Evolutionary conservation across 2,113 vertebrate genomes (phyloP).

Genomic region (Malaclemys terrapin): DNA sequence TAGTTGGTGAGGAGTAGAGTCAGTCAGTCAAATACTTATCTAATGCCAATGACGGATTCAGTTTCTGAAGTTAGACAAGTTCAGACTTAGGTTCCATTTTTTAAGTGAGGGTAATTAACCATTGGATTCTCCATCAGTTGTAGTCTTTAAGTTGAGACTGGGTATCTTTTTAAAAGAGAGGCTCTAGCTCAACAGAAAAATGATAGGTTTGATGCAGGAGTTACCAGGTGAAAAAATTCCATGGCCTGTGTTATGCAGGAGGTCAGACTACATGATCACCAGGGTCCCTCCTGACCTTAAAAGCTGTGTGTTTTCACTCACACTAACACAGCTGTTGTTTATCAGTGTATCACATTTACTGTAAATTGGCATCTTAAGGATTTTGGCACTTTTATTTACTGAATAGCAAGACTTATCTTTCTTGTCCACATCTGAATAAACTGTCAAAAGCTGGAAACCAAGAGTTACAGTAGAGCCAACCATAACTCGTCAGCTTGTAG

Average conservation of each 20-base stretch:
- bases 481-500: neutral
- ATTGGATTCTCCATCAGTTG: neutral
- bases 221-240: neutral
- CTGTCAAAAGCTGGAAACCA: neutral
- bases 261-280: constrained; percentile 34
- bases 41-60: fast-evolving
- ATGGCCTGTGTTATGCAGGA: neutral
- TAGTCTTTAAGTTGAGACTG: neutral
- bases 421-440: constrained; percentile 12
- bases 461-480: fast-evolving
- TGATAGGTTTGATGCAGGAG: fast-evolving
- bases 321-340: constrained; percentile 28
- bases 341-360: constrained; percentile 46
- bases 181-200: neutral
- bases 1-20: neutral
- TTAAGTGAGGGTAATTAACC: neutral
- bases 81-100: neutral
- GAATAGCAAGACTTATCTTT: neutral
- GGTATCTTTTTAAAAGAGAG: neutral
- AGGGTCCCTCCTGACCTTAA: constrained; percentile 58
- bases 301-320: constrained; percentile 51
- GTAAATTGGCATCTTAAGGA: constrained; percentile 30
- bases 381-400: neutral
- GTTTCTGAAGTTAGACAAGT: neutral
- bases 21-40: neutral